These are phyloP conservation scores for Tenodera sinensis DNA, from an alignment of 2,888 invertebrate genomes.

Conservation along the genomic window DNA sequence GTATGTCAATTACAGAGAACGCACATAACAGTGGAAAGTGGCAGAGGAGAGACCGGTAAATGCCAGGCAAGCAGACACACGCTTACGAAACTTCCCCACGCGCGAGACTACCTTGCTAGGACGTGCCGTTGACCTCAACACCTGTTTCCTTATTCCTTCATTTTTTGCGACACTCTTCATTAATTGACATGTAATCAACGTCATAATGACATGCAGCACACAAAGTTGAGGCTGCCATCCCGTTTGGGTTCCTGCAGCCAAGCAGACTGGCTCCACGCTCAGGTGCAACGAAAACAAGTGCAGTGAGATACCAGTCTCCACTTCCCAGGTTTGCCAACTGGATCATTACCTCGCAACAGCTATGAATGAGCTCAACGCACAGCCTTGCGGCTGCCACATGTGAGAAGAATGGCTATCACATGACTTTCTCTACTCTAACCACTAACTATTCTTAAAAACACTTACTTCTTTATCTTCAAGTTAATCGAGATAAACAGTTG, in stretches of 20 bases:
- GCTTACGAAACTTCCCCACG: not conserved
- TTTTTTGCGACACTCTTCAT: not conserved
- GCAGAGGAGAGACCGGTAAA: not conserved
- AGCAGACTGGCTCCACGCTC: not conserved
- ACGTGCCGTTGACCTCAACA: not conserved
- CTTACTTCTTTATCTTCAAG: too few species aligned
- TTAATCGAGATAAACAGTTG: too few species aligned
- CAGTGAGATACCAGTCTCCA: not conserved
- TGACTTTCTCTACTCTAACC: too few species aligned
- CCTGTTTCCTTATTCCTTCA: not conserved
- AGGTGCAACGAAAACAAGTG: not conserved
- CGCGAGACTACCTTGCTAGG: not conserved
- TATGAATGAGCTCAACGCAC: not conserved
- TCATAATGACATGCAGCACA: not conserved
- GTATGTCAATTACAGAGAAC: too few species aligned
- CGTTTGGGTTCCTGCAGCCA: not conserved
- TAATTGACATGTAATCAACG: not conserved
- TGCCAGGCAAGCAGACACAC: not conserved
- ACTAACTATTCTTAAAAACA: too few species aligned
- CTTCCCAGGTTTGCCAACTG: not conserved
- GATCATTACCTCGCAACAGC: not conserved
- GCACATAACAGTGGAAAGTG: not conserved
- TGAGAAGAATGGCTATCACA: too few species aligned
- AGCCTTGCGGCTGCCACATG: too few species aligned
- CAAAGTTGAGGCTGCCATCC: not conserved